Base-by-base conservation (phyloP, 2,888 invertebrate genomes). In the Trichopria drosophilae region DNA sequence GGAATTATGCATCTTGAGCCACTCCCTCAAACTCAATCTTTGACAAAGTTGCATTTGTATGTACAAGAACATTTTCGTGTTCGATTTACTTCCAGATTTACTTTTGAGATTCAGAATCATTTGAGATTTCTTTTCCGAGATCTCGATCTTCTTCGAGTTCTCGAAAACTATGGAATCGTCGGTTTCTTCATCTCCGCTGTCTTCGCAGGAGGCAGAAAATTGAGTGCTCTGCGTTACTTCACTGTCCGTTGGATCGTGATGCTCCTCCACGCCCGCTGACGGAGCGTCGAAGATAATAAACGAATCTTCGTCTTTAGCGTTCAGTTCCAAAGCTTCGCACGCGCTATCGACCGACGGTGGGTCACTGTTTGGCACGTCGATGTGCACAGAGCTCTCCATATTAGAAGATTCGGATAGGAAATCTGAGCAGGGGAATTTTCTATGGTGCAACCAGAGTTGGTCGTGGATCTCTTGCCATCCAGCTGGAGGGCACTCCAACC, bases 41-140 rank as follows among this genome's bases (percentile, higher is more conserved):
- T 85, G 84, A 67, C 97, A 98, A 55, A 98, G 78, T 76, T 98
- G 95, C 97, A 98, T 98, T 79, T 98, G 97, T 72, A 98, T 98
- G 73, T 93, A 97, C 12, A 98, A 81, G 74, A 88, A 93, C 69
- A 88, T 84, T 69, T 81, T 81, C 6, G 76, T 49, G 4, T 63
- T 66, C 4, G 48, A 47, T 39, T 47, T 51, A 7, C 9, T 32
- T n/a, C 45, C 46, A 35, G 50, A 48, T 46, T 65, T 66, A 26
- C 42, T 58, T 24, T 53, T 61, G 34, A 55, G 51, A 53, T 59
- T 45, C 46, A 60, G 41, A 41, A 41, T 53, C 6, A 58, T 36
- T 29, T 55, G 49, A 2, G 53, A 50, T 24, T 54, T 58, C 35
- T 53, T 55, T 15, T 54, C 51, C 5, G 48, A 19, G 2, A 51